A percentile compares a stretch with the other conserved stretches of the same genome.
Conservation (phyloP, 1,140 invertebrate genomes). For the Trichogramma pretiosum region DNA sequence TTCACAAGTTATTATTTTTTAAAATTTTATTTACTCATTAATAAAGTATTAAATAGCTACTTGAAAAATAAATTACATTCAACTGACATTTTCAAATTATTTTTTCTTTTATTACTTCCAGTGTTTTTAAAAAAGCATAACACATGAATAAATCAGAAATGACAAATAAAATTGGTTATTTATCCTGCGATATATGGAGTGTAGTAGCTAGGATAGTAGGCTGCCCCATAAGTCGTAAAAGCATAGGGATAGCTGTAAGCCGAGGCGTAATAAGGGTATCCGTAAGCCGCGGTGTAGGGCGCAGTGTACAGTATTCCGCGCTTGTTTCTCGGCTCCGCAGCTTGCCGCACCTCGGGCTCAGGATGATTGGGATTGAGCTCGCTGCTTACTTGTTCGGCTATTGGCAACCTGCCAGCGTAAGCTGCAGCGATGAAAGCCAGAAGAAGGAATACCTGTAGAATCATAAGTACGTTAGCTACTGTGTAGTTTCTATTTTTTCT, state of each 20-base stretch:
- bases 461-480: not conserved
- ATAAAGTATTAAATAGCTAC: too few relatives aligned
- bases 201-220: conserved; percentile 26
- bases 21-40: too few relatives aligned
- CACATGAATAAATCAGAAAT: too few relatives aligned
- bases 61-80: too few relatives aligned
- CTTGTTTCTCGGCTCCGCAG: conserved; percentile 28
- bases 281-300: conserved; percentile 19
- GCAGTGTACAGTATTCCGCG: conserved; percentile 23
- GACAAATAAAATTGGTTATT: too few relatives aligned
- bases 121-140: too few relatives aligned
- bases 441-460: conserved; percentile 26
- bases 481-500: too few relatives aligned
- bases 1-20: too few relatives aligned
- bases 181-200: conserved; percentile 23
- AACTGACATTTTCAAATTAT: too few relatives aligned
- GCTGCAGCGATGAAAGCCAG: conserved; percentile 31
- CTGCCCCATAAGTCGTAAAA: conserved; percentile 27
- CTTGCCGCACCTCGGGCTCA: conserved; percentile 19
- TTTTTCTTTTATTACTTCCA: too few relatives aligned
- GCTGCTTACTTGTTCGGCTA: not conserved
- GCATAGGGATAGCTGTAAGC: conserved; percentile 27
- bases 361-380: conserved; percentile 9
- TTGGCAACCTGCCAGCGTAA: conserved; percentile 21
- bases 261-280: conserved; percentile 3